Conservation (phyloP, 1,140 invertebrate genomes). For the Mya arenaria region DNA sequence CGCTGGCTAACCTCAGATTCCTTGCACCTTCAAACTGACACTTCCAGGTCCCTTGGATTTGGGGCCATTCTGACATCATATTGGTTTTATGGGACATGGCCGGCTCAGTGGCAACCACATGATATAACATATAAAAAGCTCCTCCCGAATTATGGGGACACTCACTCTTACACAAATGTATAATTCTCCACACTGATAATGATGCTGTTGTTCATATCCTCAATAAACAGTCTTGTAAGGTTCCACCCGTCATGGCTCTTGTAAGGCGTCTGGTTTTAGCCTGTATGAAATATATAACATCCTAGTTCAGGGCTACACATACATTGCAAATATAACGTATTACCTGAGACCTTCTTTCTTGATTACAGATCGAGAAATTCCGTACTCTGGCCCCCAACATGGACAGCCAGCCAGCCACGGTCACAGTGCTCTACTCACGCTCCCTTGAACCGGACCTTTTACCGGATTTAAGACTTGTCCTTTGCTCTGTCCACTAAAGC, state of each 20-base stretch:
- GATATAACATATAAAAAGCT: constrained; percentile 8
- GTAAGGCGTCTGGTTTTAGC: constrained; percentile 39
- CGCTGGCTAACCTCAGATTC: constrained; percentile 24
- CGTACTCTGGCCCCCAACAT: constrained; percentile 28
- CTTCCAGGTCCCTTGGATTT: neutral
- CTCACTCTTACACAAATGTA: neutral
- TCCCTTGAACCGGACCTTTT: neutral
- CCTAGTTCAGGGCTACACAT: constrained; percentile 33
- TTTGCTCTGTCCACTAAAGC: constrained; percentile 3
- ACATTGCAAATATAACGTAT: constrained; percentile 6
- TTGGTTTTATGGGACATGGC: constrained; percentile 21
- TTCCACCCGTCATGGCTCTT: constrained; percentile 22
- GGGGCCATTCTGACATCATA: neutral
- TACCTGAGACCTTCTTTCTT: no score
- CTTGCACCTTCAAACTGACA: constrained; percentile 29
- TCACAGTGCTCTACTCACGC: neutral
- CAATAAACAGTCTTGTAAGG: constrained; percentile 39
- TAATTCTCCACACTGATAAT: constrained; percentile 32
- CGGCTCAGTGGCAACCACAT: neutral
- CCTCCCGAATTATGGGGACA: constrained; percentile 25
- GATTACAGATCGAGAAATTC: no score
- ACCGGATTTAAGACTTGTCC: neutral
- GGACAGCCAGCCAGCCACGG: constrained; percentile 20
- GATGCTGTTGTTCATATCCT: no score
- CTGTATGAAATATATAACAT: constrained; percentile 35